These are phyloP conservation scores for Drosophila melanosoma DNA, from an alignment of 2,888 invertebrate species.

Conservation along the genomic window DNA sequence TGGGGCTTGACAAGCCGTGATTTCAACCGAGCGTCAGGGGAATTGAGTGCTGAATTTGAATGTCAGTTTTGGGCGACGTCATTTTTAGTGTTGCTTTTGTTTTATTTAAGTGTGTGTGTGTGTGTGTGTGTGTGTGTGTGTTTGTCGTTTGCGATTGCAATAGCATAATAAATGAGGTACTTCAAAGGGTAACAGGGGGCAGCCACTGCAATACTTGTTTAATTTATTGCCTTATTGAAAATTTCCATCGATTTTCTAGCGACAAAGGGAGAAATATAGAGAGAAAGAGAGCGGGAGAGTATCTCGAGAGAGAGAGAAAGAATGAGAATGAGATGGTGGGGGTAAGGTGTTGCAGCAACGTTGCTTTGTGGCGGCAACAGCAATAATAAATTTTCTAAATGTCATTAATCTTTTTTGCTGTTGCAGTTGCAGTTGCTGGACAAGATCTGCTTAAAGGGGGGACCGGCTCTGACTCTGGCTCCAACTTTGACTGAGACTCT, in stretches of 20 bases:
- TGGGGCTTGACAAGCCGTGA: conserved; percentile 42
- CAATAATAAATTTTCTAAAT: conserved; percentile 80
- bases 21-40: conserved; percentile 1
- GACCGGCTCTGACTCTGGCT: not conserved
- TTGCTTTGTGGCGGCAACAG: conserved; percentile 61
- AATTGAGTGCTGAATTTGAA: conserved; percentile 45
- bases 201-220: conserved; percentile 41
- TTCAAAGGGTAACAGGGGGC: conserved; percentile 42
- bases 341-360: conserved; percentile 42
- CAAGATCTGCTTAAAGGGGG: conserved; percentile 9
- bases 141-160: conserved; percentile 50
- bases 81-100: conserved; percentile 29
- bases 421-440: conserved; percentile 49
- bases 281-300: not conserved
- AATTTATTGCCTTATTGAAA: conserved; percentile 76
- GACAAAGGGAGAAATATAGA: not conserved
- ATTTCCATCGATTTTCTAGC: conserved; percentile 54
- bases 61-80: conserved; percentile 34
- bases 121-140: conserved; percentile 8
- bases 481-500: not conserved
- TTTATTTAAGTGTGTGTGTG: conserved; percentile 5
- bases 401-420: conserved; percentile 75
- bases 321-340: not conserved
- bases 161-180: conserved; percentile 76
- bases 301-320: not conserved